These are phyloP conservation scores for Apeira syringaria DNA, from an alignment of 2,888 invertebrate species.

Conservation along the genomic window DNA sequence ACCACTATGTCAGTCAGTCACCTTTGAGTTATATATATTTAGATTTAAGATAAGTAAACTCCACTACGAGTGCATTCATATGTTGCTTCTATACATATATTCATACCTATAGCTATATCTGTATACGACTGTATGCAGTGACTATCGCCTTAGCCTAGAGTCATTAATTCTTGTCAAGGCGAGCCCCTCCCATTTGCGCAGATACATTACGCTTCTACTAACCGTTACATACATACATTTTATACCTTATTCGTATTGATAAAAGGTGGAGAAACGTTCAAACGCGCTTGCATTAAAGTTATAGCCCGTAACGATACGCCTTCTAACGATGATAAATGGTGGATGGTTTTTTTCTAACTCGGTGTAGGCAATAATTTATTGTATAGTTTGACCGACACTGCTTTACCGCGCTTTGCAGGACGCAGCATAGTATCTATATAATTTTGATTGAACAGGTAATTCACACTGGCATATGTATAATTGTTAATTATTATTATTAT, in stretches of 20 bases:
- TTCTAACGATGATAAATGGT: constrained; percentile 30
- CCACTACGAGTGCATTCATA: no score
- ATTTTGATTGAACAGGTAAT: no score
- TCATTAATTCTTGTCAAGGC: constrained; percentile 74
- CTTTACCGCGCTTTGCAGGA: no score
- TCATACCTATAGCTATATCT: not conserved
- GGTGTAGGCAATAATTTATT: constrained; percentile 6
- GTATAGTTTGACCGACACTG: no score
- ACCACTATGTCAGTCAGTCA: no score
- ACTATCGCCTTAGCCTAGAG: constrained; percentile 10
- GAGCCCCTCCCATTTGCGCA: constrained; percentile 69
- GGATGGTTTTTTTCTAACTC: constrained; percentile 24
- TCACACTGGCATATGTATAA: no score
- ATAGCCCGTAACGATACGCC: constrained; percentile 35
- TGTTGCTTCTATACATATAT: no score
- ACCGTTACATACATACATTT: constrained; percentile 22
- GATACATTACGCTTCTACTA: constrained; percentile 51
- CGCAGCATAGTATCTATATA: no score
- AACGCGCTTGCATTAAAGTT: constrained; percentile 16
- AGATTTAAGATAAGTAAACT: no score
- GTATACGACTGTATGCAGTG: not conserved
- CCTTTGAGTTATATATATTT: no score
- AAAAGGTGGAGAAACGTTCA: constrained; percentile 18
- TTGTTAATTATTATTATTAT: no score
- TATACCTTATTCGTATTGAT: constrained; percentile 32